These are phyloP conservation scores for Pseudotriccus pelzelni DNA, from an alignment of 2,797 vertebrate genomes.

Conservation along the genomic window DNA sequence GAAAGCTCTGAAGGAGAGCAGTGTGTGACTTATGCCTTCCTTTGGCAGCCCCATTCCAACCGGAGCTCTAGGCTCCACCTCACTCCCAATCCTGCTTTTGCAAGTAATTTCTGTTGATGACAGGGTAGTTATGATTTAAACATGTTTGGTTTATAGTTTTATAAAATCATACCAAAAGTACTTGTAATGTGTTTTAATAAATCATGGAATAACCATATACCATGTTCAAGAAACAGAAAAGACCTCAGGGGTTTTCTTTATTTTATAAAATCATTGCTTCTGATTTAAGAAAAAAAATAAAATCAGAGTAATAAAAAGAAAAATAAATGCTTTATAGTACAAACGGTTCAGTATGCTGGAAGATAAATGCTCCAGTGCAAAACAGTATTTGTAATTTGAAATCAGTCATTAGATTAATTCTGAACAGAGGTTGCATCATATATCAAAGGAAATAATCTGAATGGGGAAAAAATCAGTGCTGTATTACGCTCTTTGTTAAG, in stretches of 20 bases:
- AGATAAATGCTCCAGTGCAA: background rate
- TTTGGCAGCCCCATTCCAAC: background rate
- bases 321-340: background rate
- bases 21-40: background rate
- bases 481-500: background rate
- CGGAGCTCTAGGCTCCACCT: background rate
- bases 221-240: background rate
- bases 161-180: background rate
- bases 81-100: background rate
- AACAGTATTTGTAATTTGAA: background rate
- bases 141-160: background rate
- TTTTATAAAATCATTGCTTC: background rate
- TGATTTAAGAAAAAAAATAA: background rate
- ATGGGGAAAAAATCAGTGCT: background rate
- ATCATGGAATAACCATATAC: background rate
- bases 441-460: background rate
- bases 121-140: background rate
- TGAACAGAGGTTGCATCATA: background rate
- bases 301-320: background rate
- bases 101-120: background rate
- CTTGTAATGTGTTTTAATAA: background rate
- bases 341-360: background rate
- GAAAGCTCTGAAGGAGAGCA: rapidly evolving
- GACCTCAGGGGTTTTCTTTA: background rate
- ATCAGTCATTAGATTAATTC: background rate